Evolutionary conservation across 53 echinoderm and acorn worm genomes (phyloP).

Genomic region (Astropecten irregularis): DNA sequence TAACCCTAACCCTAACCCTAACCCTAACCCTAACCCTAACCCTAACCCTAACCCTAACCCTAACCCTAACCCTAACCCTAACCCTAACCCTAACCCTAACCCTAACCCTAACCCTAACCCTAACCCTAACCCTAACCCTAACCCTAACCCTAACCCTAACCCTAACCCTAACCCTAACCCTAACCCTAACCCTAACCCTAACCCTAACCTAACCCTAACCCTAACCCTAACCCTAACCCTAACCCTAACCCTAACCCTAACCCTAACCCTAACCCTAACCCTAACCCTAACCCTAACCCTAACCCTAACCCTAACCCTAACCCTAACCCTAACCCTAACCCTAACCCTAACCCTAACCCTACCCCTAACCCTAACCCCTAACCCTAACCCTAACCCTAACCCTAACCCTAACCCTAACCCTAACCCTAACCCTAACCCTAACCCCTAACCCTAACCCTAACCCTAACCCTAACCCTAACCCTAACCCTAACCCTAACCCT

Average conservation of each 20-base stretch:
- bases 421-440: constrained; percentile 49
- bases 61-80: constrained; percentile 31
- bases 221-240: background rate
- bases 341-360: constrained; percentile 33
- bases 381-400: constrained; percentile 49
- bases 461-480: constrained; percentile 49
- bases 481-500: constrained; percentile 49
- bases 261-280: constrained; percentile 3
- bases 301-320: constrained; percentile 27
- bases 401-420: constrained; percentile 49
- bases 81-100: constrained; percentile 9
- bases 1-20: constrained; percentile 49
- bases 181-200: constrained; percentile 12
- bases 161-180: constrained; percentile 3
- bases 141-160: constrained; percentile 12
- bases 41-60: constrained; percentile 49
- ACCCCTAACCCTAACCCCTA: constrained; percentile 28
- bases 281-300: constrained; percentile 9
- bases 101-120: constrained; percentile 12
- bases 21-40: constrained; percentile 49
- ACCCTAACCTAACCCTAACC: background rate
- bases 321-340: constrained; percentile 49
- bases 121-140: constrained; percentile 9
- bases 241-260: background rate
- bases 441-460: constrained; percentile 49